phyloP scores from a whole-genome alignment of 2,888 invertebrate species.

The Acleris literana region DNA sequence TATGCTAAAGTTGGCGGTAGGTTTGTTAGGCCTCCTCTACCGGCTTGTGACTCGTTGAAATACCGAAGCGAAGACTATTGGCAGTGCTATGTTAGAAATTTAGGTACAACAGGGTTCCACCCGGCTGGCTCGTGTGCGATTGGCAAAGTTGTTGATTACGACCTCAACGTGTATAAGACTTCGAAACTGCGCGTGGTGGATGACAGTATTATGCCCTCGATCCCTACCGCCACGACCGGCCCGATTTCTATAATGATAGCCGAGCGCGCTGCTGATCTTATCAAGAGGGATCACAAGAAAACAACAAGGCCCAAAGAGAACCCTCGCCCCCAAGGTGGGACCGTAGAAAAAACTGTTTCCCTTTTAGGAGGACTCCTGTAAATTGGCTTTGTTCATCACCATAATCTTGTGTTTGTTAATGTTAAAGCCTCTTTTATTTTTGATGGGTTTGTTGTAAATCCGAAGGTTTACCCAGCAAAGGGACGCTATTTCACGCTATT shows the following conservation, averaged over 20 bases:
- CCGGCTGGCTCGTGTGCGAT: conserved; percentile 53
- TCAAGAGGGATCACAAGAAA: conserved; percentile 25
- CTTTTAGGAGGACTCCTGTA: too few relatives aligned
- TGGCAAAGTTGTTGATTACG: conserved; percentile 35
- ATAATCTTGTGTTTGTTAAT: too few relatives aligned
- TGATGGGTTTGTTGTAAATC: accelerated
- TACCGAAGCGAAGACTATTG: conserved; percentile 81
- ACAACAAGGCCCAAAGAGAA: background rate
- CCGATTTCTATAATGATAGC: conserved; percentile 40
- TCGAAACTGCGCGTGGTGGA: conserved; percentile 39
- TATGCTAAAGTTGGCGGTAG: conserved; percentile 9
- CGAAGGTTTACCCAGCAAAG: accelerated
- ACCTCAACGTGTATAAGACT: conserved; percentile 36
- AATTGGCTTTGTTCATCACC: too few relatives aligned
- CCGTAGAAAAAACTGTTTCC: too few relatives aligned
- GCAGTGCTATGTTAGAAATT: conserved; percentile 77
- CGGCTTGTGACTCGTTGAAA: conserved; percentile 64
- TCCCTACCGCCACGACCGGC: conserved; percentile 39
- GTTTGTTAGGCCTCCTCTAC: conserved; percentile 46
- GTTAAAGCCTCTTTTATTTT: too few relatives aligned
- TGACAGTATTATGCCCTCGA: conserved; percentile 36
- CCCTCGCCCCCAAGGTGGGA: too few relatives aligned
- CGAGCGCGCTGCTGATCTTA: conserved; percentile 40
- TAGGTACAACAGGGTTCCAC: conserved; percentile 82
- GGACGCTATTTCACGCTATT: too few relatives aligned